Evolutionary conservation across 2,797 vertebrate species (phyloP).

Genomic region (Menidia menidia): DNA sequence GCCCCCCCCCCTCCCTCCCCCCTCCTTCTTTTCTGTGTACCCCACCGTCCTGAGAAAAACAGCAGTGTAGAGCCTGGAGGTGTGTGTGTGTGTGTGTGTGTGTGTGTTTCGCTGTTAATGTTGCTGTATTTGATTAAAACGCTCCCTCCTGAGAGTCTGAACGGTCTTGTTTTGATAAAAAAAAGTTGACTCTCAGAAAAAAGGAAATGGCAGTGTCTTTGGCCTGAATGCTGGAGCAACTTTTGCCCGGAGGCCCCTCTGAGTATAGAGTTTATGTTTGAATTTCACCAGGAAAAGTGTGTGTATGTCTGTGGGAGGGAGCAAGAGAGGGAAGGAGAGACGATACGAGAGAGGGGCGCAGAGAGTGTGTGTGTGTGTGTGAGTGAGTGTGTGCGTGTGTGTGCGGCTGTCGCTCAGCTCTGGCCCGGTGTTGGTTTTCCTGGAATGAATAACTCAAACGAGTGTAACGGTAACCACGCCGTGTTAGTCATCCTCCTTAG

Average conservation of each 20-base stretch:
- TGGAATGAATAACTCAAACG: constrained; percentile 79
- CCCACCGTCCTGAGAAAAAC: constrained; percentile 52
- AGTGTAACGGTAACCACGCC: constrained; percentile 58
- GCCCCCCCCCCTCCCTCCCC: constrained; percentile 25
- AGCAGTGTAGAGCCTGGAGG: constrained; percentile 37
- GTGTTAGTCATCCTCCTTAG: constrained; percentile 72
- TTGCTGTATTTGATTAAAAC: constrained; percentile 37
- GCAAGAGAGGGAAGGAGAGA: not conserved
- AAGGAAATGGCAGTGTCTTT: constrained; percentile 32
- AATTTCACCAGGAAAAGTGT: constrained; percentile 23
- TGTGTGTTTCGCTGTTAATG: constrained; percentile 21
- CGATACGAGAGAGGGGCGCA: constrained; percentile 6
- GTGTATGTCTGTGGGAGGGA: constrained; percentile 31
- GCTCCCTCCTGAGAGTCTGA: constrained; percentile 35
- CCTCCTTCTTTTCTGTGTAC: constrained; percentile 41
- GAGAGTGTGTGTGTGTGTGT: constrained; percentile 11
- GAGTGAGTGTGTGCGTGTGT: not conserved
- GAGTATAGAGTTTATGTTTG: constrained; percentile 56
- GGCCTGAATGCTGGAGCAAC: constrained; percentile 35
- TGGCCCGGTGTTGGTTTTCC: constrained; percentile 75
- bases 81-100: constrained; percentile 44
- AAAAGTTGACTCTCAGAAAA: constrained; percentile 46
- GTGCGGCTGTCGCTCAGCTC: constrained; percentile 58
- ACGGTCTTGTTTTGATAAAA: constrained; percentile 41
- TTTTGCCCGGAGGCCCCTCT: constrained; percentile 40